phyloP scores from a whole-genome alignment of 2,888 invertebrate genomes.

The Ornithoptera priamus region DNA sequence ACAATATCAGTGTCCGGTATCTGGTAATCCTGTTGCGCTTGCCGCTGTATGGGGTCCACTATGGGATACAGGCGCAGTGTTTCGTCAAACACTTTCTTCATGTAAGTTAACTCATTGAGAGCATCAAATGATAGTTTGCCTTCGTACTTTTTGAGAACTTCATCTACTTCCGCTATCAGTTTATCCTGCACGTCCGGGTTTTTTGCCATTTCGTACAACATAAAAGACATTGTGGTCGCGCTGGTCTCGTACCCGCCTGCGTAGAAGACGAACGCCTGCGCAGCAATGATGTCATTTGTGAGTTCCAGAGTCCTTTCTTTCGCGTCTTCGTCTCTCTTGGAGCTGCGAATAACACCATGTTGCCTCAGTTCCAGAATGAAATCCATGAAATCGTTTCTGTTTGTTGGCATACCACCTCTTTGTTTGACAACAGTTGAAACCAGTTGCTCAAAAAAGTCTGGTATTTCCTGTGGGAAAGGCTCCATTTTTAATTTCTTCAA shows the following conservation, averaged over 20 bases:
- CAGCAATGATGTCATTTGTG: slow-evolving; percentile 40
- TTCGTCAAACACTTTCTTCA: not conserved
- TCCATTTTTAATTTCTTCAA: slow-evolving; percentile 42
- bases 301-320: not conserved
- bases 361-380: slow-evolving; percentile 41
- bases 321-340: not conserved
- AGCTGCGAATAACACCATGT: not conserved
- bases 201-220: slow-evolving; percentile 54
- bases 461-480: slow-evolving; percentile 39
- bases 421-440: slow-evolving; percentile 39
- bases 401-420: slow-evolving; percentile 43
- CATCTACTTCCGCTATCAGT: slow-evolving; percentile 33
- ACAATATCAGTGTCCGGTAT: slow-evolving; percentile 1
- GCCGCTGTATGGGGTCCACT: not conserved
- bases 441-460: slow-evolving; percentile 43
- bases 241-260: slow-evolving; percentile 69
- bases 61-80: slow-evolving; percentile 3
- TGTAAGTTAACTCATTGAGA: slow-evolving; percentile 34
- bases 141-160: slow-evolving; percentile 43
- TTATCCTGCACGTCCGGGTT: slow-evolving; percentile 59
- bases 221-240: slow-evolving; percentile 57
- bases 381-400: slow-evolving; percentile 54
- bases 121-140: slow-evolving; percentile 57
- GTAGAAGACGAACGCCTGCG: slow-evolving; percentile 67
- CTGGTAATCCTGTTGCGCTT: not conserved